A percentile compares a stretch with the other conserved stretches of the same genome.
phyloP scores from a whole-genome alignment of 2,797 vertebrate species.

The Sciurus vulgaris region DNA sequence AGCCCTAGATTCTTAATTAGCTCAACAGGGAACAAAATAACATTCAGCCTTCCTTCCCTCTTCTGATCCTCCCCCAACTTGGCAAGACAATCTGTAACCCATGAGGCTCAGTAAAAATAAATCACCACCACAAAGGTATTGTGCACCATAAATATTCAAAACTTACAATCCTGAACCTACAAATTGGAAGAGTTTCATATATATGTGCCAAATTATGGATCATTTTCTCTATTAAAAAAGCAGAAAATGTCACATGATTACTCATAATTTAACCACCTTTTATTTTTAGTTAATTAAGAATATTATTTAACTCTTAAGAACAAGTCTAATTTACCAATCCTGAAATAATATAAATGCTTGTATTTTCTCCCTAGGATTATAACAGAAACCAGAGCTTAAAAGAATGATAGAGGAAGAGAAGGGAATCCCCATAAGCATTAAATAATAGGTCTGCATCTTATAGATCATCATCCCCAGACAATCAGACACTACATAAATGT shows the following conservation, averaged over 20 bases:
- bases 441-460: conserved; percentile 75
- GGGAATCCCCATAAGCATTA: conserved; percentile 77
- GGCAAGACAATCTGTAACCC: conserved; percentile 68
- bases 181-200: conserved; percentile 64
- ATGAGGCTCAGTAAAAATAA: conserved; percentile 79
- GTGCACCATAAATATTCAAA: conserved; percentile 78
- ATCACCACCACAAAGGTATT: conserved; percentile 68
- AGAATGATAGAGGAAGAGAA: conserved; percentile 65
- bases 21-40: conserved; percentile 70
- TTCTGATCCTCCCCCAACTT: conserved; percentile 67
- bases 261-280: conserved; percentile 75
- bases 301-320: conserved; percentile 71
- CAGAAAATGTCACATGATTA: conserved; percentile 71
- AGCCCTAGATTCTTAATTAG: conserved; percentile 69
- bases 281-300: conserved; percentile 77
- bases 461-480: conserved; percentile 77
- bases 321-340: conserved; percentile 71
- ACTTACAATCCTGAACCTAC: conserved; percentile 46
- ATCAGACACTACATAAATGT: conserved; percentile 84
- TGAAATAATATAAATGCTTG: conserved; percentile 71
- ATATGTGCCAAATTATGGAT: conserved; percentile 43
- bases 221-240: conserved; percentile 69
- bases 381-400: conserved; percentile 78
- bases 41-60: conserved; percentile 38
- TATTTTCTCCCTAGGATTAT: conserved; percentile 62